phyloP scores from a whole-genome alignment of 2,113 vertebrate species.

The Notechis scutatus region DNA sequence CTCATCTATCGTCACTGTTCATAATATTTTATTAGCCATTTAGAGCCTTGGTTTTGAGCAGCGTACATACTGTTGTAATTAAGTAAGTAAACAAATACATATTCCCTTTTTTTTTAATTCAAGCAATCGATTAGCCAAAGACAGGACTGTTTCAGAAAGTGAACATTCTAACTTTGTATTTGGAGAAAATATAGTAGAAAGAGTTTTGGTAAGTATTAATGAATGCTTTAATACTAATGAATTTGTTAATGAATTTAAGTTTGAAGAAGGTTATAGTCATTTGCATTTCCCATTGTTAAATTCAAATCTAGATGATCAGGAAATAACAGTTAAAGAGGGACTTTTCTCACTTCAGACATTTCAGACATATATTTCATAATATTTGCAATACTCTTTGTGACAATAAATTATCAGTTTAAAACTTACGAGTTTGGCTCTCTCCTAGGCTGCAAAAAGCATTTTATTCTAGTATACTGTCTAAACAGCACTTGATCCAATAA shows the following conservation, averaged over 20 bases:
- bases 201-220: conserved; percentile 75
- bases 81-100: background rate
- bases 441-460: background rate
- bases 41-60: background rate
- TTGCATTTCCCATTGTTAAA: background rate
- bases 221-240: background rate
- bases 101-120: conserved; percentile 36
- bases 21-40: background rate
- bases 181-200: conserved; percentile 83
- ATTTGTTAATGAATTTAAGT: background rate
- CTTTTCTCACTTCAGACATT: background rate
- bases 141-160: conserved; percentile 38
- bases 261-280: background rate
- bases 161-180: conserved; percentile 73
- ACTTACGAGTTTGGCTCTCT: background rate
- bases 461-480: background rate
- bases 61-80: background rate
- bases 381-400: background rate
- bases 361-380: background rate
- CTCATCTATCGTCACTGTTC: background rate
- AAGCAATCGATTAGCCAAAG: conserved; percentile 60
- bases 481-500: background rate
- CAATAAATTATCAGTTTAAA: background rate
- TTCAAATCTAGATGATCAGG: background rate
- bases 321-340: background rate